A percentile compares a stretch with the other conserved stretches of the same genome.
Conservation (phyloP, 2,888 invertebrate species). For the Cataglyphis cursor region DNA sequence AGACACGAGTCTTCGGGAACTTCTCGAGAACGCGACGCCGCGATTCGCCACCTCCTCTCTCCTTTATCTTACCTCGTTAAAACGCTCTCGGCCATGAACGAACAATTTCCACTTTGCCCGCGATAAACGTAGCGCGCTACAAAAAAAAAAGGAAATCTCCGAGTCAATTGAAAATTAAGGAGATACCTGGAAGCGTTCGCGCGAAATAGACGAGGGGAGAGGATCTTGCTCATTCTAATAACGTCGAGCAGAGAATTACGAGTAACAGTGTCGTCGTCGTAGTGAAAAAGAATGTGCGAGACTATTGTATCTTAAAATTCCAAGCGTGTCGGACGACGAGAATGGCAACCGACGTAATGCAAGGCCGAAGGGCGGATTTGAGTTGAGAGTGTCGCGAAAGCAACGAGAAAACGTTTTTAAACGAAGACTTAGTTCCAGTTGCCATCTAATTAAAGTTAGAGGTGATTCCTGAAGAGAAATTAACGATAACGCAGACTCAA, state of each 20-base stretch:
- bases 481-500: not conserved
- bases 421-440: slow-evolving; percentile 10
- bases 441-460: slow-evolving; percentile 3
- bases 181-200: not conserved
- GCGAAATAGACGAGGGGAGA: not conserved
- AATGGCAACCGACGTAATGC: slow-evolving; percentile 41
- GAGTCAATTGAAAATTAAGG: slow-evolving; percentile 46
- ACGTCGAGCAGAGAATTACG: not conserved
- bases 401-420: not conserved
- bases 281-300: slow-evolving; percentile 17
- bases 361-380: not conserved
- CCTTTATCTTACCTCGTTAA: slow-evolving; percentile 24
- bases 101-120: not conserved
- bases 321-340: not conserved
- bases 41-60: slow-evolving; percentile 26
- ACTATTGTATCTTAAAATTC: slow-evolving; percentile 43
- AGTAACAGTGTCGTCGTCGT: slow-evolving; percentile 22
- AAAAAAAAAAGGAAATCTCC: not conserved
- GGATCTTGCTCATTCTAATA: not conserved
- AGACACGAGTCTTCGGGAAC: not conserved
- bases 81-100: slow-evolving; percentile 21
- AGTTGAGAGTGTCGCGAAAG: not conserved
- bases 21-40: not conserved
- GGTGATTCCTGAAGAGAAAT: not conserved
- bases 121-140: not conserved